Evolutionary conservation across 2,888 invertebrate species (phyloP).

Genomic region (Lomographa bimaculata): DNA sequence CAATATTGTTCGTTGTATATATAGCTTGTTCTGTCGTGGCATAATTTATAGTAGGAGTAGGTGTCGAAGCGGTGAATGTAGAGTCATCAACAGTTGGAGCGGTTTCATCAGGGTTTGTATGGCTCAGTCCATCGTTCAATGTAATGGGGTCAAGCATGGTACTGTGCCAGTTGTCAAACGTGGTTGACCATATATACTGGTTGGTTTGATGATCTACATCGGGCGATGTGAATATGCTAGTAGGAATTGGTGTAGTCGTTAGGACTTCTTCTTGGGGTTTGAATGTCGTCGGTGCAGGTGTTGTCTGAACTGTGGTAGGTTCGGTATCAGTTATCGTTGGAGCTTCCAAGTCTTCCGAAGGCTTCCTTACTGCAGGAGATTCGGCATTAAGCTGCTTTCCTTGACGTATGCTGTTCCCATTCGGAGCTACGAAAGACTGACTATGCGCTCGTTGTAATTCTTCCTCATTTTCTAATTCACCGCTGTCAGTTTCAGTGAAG

Average conservation of each 20-base stretch:
- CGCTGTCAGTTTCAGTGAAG: conserved; percentile 68
- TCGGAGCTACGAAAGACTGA: conserved; percentile 86
- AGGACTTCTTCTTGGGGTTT: conserved; percentile 52
- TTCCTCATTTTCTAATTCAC: conserved; percentile 83
- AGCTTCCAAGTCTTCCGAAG: conserved; percentile 71
- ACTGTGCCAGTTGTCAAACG: conserved; percentile 85
- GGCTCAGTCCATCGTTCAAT: conserved; percentile 86
- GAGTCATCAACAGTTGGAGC: conserved; percentile 27
- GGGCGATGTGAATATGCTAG: conserved; percentile 65
- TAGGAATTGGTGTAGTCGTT: conserved; percentile 53
- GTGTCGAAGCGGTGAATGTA: conserved; percentile 39
- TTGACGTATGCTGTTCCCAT: conserved; percentile 72
- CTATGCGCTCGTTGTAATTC: conserved; percentile 87
- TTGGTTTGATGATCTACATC: conserved; percentile 69
- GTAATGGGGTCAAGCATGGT: conserved; percentile 89
- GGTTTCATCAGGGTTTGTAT: conserved; percentile 55
- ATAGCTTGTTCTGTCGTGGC: conserved; percentile 57
- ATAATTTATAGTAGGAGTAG: conserved; percentile 53
- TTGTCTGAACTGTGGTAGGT: conserved; percentile 55
- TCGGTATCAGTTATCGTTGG: conserved; percentile 59
- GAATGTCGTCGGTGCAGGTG: conserved; percentile 52
- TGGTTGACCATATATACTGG: conserved; percentile 72
- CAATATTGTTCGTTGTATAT: conserved; percentile 57
- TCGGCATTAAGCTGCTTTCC: conserved; percentile 66
- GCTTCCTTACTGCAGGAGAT: conserved; percentile 53